phyloP scores from a whole-genome alignment of 2,113 vertebrate species.

The Esox niger region DNA sequence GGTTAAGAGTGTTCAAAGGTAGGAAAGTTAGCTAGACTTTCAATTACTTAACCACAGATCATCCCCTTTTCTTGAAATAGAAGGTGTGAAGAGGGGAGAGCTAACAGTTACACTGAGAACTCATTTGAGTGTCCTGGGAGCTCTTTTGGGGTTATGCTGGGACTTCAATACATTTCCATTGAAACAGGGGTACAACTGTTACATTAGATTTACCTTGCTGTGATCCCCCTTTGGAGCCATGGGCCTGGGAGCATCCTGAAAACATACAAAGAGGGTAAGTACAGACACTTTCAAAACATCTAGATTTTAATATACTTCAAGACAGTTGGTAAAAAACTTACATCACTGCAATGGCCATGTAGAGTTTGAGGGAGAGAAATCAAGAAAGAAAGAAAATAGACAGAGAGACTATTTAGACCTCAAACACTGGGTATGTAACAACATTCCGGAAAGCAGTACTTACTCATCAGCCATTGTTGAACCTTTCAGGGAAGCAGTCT shows the following conservation, averaged over 20 bases:
- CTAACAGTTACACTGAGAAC: too few species aligned
- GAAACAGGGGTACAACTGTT: background rate
- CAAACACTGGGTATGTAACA: background rate
- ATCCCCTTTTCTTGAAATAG: too few species aligned
- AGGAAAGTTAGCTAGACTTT: too few species aligned
- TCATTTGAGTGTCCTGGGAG: too few species aligned
- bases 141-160: background rate
- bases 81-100: too few species aligned
- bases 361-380: constrained; percentile 14
- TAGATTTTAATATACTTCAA: background rate
- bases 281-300: background rate
- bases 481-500: constrained; percentile 17
- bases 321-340: constrained; percentile 38
- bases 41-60: too few species aligned
- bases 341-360: constrained; percentile 37
- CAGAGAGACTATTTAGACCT: background rate
- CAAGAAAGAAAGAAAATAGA: constrained; percentile 12
- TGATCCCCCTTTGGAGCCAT: constrained; percentile 25
- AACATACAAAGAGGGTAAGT: background rate
- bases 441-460: constrained; percentile 29
- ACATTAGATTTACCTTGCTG: constrained; percentile 49
- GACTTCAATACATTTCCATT: background rate
- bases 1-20: too few species aligned
- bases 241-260: constrained; percentile 26
- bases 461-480: constrained; percentile 56